A percentile compares a stretch with the other conserved stretches of the same genome.
These are phyloP conservation scores for Pteruthius melanotis DNA, from an alignment of 2,113 vertebrate genomes.

Conservation along the genomic window DNA sequence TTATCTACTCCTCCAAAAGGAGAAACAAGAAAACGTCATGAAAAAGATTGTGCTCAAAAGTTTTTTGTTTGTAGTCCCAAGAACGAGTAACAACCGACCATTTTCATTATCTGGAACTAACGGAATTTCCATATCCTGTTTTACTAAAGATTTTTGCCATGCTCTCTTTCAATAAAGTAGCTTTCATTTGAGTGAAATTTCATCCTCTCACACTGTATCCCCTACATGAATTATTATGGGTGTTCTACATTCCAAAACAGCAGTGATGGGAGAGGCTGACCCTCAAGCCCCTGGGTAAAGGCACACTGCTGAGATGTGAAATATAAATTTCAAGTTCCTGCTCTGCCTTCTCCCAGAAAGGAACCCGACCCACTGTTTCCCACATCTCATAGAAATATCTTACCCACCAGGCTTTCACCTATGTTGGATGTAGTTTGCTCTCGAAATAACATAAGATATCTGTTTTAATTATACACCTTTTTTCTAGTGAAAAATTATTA, in stretches of 20 bases:
- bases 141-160: neutral
- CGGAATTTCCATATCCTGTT: neutral
- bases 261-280: neutral
- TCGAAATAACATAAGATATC: neutral
- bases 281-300: neutral
- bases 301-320: neutral
- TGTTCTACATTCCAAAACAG: neutral
- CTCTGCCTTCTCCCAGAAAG: neutral
- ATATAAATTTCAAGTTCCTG: neutral
- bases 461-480: accelerated
- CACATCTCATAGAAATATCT: neutral
- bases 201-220: neutral
- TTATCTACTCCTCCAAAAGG: neutral
- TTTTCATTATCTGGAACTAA: neutral
- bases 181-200: neutral
- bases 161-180: neutral
- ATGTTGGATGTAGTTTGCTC: neutral
- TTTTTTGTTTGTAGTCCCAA: neutral
- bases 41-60: neutral
- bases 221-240: neutral
- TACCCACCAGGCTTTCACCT: neutral
- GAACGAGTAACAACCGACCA: neutral
- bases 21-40: neutral
- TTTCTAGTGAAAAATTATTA: neutral
- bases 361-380: neutral